phyloP scores from a whole-genome alignment of 37 sponge, comb jelly and placozoan genomes.

The Sycon ciliatum region DNA sequence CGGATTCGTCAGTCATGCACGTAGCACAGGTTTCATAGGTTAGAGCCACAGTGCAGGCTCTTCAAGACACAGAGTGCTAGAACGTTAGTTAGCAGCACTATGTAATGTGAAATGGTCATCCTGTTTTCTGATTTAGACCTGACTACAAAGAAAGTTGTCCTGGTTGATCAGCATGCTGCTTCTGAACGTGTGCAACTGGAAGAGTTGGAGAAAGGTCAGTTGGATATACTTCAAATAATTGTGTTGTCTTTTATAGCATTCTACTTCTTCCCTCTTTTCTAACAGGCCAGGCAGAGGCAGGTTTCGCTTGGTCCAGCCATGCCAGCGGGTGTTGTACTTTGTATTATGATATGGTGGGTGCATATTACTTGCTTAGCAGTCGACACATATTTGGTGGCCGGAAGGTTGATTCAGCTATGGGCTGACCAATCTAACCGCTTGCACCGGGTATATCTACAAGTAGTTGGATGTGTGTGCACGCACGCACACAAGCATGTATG shows the following conservation, averaged over 20 bases:
- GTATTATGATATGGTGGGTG: background rate
- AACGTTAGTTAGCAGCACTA: background rate
- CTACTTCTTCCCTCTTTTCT: no score
- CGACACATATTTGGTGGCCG: no score
- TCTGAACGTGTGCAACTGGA: slow-evolving; percentile 89
- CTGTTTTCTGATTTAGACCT: background rate
- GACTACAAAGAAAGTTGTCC: slow-evolving; percentile 34
- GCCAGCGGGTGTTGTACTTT: background rate
- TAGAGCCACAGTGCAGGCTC: no score
- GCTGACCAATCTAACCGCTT: no score
- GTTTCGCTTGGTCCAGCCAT: background rate
- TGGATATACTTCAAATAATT: background rate
- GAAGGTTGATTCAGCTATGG: no score
- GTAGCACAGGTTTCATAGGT: no score
- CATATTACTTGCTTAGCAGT: background rate
- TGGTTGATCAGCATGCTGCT: slow-evolving; percentile 96
- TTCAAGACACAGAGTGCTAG: background rate
- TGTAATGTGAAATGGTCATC: background rate
- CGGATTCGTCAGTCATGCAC: no score
- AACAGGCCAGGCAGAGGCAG: no score
- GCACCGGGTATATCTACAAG: no score
- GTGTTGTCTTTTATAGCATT: background rate
- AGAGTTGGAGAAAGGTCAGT: slow-evolving; percentile 26
- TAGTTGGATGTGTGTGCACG: no score
- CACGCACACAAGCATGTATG: no score